A percentile compares a stretch with the other conserved stretches of the same genome.
Evolutionary conservation across 2,113 vertebrate genomes (phyloP).

Genomic region (Tyto alba): DNA sequence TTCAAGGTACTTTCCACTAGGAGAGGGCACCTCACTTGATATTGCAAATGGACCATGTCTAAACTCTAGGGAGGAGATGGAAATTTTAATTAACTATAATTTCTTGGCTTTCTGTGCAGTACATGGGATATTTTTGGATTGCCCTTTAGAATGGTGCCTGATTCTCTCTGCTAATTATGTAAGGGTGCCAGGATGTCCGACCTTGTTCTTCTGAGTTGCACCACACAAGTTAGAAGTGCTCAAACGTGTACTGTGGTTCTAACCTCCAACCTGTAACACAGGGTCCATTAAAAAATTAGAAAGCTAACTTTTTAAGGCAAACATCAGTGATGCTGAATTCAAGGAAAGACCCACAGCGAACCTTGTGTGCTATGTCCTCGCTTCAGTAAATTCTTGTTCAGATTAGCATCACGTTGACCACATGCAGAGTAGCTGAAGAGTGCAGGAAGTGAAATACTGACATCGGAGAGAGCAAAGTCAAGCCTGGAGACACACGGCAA

Average conservation of each 20-base stretch:
- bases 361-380: neutral
- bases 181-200: neutral
- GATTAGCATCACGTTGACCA: neutral
- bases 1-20: neutral
- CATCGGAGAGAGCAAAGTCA: neutral
- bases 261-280: neutral
- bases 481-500: neutral
- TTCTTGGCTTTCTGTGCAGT: neutral
- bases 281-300: neutral
- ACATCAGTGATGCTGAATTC: neutral
- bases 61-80: neutral
- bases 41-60: neutral
- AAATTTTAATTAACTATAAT: neutral
- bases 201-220: neutral
- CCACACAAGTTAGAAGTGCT: neutral
- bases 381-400: neutral
- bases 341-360: neutral
- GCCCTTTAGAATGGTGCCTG: neutral
- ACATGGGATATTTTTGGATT: neutral
- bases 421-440: neutral
- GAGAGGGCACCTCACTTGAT: neutral
- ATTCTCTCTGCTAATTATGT: neutral
- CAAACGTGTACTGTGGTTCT: neutral
- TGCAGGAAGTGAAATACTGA: neutral
- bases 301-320: neutral